Evolutionary conservation across 2,888 invertebrate genomes (phyloP), one percentile per base, ranked within the genome.

Genomic region (Unio delphinus): DNA sequence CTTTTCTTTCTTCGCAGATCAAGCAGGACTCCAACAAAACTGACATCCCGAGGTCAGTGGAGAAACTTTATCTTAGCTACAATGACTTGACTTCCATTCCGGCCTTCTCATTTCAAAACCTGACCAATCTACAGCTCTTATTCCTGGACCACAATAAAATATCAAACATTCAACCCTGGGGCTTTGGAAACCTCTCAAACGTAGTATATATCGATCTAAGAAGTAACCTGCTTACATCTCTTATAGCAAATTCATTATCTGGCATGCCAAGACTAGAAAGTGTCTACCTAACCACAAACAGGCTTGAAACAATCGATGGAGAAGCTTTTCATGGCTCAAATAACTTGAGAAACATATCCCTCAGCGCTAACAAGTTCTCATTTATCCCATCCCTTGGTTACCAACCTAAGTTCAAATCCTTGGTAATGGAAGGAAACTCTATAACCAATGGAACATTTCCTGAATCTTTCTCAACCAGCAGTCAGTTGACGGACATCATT

Each of bases 371-470:
- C 64, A 55, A 68, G 20, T 64, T 86, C 45, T 73, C 61, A 6
- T 7, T 55, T 0, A 68, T 83, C 30, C 83, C 84, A 1, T 26
- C 68, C 4, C 65, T 84, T 7, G 76, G 76, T 3, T 54, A 66
- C 15, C 74, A 81, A 61, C 67, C 66, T 15, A 70, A 67, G 11
- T 78, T 86, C 18, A 69, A 77, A 65, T 64, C 61, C 8, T 58
- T 86, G 5, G 71, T 79, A 4, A 20, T 86, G n/a, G 74, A 81
- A 63, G 80, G 74, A 18, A 86, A 86, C 63, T 30, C 67, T 18
- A 78, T 84, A 0, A 60, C 61, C 1, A 72, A 83, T 67, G 81
- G 76, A 3, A 81, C 79, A 5, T 83, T 86, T 65, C 83, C 85
- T 11, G 58, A 45, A 3, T 71, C 75, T 15, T 81, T 70, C 56